Evolutionary conservation across 92 coral and sea anemone species (phyloP), one percentile per base, ranked within the genome.

Genomic region (Meandrina meandrites): DNA sequence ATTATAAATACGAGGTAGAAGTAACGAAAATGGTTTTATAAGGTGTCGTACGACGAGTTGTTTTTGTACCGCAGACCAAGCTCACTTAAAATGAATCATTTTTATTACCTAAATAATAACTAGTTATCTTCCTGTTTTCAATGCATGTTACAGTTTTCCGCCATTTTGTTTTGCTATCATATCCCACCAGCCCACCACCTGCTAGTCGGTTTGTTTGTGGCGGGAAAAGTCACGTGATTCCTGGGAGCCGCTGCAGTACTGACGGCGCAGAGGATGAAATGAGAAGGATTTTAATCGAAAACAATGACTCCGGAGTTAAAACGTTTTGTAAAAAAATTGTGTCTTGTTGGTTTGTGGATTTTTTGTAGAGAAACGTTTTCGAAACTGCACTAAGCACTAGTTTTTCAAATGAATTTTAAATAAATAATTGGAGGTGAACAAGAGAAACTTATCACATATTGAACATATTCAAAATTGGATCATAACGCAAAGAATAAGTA

Each of bases 161-260:
- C 80, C 87, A 54, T 54, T 54, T 76, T 27, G 57, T 37, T 76
- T 75, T 76, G 62, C 56, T 47, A 16, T 85, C 34, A 48, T 0
- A 48, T 22, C 75, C 88, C 88, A 85, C 88, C 88, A 30, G 82
- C 76, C 31, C 42, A 62, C 66, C 88, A 85, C 88, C 88, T 66
- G 88, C 82, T 16, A 42, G 45, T 42, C 42, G 28, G 18, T 72
- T 66, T 76, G 77, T 84, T 22, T 15, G 70, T 75, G 88, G 75
- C 64, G 74, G 74, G 81, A 85, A 76, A 76, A 47, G 73, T 74
- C 87, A 73, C 58, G 34, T 51, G 79, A 80, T 36, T 18, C 14
- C 14, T 30, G 81, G 6, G 4, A 45, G 56, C 56, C 42, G 56
- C 54, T n/a, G 54, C 56, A 27, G 56, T 19, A 19, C 4, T 24